These are phyloP conservation scores for Electrophaes corylata DNA, from an alignment of 2,888 invertebrate genomes.

Conservation along the genomic window DNA sequence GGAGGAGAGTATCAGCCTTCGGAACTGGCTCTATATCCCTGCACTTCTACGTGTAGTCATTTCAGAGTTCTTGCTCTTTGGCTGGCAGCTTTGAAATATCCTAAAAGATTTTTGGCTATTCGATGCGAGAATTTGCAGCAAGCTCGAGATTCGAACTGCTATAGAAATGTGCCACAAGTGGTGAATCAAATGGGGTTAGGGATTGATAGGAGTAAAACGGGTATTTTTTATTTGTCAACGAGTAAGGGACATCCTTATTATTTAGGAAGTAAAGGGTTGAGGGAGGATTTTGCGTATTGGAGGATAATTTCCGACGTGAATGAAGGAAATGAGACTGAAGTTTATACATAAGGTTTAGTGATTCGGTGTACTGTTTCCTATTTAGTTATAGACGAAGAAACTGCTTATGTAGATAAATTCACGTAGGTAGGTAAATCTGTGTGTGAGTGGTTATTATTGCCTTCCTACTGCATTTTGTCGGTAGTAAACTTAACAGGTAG, in stretches of 20 bases:
- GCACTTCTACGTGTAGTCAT: conserved; percentile 72
- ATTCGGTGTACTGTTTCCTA: background rate
- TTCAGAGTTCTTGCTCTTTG: conserved; percentile 66
- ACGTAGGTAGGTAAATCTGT: too few species aligned
- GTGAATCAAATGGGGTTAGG: conserved; percentile 62
- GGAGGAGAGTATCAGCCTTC: conserved; percentile 77
- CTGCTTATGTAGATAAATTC: too few species aligned
- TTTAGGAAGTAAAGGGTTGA: conserved; percentile 66
- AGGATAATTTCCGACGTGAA: conserved; percentile 63
- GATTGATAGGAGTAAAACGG: conserved; percentile 57
- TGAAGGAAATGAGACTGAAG: conserved; percentile 61
- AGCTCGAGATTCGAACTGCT: conserved; percentile 67
- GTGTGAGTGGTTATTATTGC: too few species aligned
- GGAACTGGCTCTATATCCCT: conserved; percentile 63
- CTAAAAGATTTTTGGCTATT: conserved; percentile 65
- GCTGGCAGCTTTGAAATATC: conserved; percentile 64
- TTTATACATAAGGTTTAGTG: conserved; percentile 54
- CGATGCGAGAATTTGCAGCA: conserved; percentile 69
- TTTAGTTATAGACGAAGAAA: background rate
- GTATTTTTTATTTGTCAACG: conserved; percentile 71
- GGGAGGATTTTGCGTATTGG: conserved; percentile 65
- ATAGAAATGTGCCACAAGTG: conserved; percentile 53
- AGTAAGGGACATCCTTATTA: conserved; percentile 65
- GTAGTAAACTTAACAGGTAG: too few species aligned
- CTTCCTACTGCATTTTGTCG: too few species aligned